phyloP scores from a whole-genome alignment of 2,113 vertebrate genomes.

The Perca fluviatilis region DNA sequence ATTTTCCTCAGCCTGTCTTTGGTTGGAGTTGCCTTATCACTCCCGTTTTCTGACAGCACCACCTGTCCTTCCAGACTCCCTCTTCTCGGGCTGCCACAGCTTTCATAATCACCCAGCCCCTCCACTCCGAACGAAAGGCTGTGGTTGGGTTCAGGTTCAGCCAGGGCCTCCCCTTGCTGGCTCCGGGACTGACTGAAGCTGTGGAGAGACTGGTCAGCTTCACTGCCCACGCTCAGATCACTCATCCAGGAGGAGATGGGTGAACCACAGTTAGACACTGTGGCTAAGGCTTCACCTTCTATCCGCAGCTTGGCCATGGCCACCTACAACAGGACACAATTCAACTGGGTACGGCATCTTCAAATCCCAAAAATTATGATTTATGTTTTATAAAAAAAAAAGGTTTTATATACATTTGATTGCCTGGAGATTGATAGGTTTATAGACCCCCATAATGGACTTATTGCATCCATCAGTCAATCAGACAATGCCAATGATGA shows the following conservation, averaged over 20 bases:
- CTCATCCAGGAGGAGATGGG: constrained; percentile 96
- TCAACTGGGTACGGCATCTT: not conserved
- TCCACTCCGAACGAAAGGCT: constrained; percentile 48
- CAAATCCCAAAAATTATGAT: not conserved
- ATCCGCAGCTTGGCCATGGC: constrained; percentile 91
- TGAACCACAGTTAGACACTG: constrained; percentile 87
- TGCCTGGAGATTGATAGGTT: not conserved
- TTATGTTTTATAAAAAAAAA: too few species aligned
- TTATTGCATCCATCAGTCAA: not conserved
- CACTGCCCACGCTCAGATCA: constrained; percentile 92
- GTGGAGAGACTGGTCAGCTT: constrained; percentile 92
- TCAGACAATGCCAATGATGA: not conserved
- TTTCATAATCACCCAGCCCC: constrained; percentile 58
- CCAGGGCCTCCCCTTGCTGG: constrained; percentile 90
- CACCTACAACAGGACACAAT: constrained; percentile 69
- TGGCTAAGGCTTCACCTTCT: constrained; percentile 83
- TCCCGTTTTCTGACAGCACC: constrained; percentile 77
- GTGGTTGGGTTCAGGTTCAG: constrained; percentile 83
- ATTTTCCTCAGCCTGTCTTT: constrained; percentile 87
- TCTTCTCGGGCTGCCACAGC: constrained; percentile 47
- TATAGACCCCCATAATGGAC: not conserved
- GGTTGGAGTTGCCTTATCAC: constrained; percentile 75
- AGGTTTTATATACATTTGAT: not conserved
- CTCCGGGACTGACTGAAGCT: constrained; percentile 93
- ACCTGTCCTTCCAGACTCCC: constrained; percentile 81